Conservation (phyloP, 2,888 invertebrate species). For the Trichopria drosophilae region DNA sequence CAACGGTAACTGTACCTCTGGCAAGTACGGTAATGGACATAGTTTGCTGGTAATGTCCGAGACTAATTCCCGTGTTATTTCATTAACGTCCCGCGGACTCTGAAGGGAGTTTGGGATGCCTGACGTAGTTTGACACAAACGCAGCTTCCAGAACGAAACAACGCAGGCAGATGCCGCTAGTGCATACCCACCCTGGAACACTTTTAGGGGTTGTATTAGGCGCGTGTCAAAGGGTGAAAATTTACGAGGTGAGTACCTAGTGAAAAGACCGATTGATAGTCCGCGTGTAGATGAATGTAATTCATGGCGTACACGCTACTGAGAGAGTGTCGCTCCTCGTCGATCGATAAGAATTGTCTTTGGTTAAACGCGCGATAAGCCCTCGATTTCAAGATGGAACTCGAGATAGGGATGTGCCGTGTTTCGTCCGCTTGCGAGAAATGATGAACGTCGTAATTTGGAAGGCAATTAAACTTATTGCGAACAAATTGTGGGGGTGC, state of each 20-base stretch:
- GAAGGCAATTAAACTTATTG: no score
- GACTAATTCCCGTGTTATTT: constrained; percentile 60
- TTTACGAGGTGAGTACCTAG: constrained; percentile 50
- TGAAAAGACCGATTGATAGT: constrained; percentile 49
- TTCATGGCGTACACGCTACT: constrained; percentile 10
- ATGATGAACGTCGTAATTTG: not conserved
- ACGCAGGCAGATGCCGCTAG: constrained; percentile 16
- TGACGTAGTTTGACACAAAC: constrained; percentile 30
- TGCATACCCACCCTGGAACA: constrained; percentile 27
- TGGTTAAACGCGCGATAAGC: constrained; percentile 35
- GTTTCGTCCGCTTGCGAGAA: not conserved
- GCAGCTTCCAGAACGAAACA: constrained; percentile 10
- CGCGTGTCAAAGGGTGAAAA: constrained; percentile 56
- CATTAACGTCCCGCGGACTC: constrained; percentile 57
- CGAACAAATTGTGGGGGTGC: no score
- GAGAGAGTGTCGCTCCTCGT: not conserved
- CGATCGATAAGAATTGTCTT: constrained; percentile 43
- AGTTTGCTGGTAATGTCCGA: constrained; percentile 59
- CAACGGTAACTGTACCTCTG: constrained; percentile 25
- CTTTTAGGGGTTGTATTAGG: constrained; percentile 46
- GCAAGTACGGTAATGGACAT: constrained; percentile 56
- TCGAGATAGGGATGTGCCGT: not conserved
- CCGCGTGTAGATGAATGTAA: constrained; percentile 37
- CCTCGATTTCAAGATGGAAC: not conserved
- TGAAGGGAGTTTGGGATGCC: constrained; percentile 45